Evolutionary conservation across 2,888 invertebrate species (phyloP), one percentile per base, ranked within the genome.

Genomic region (Drosophila meridionalis): DNA sequence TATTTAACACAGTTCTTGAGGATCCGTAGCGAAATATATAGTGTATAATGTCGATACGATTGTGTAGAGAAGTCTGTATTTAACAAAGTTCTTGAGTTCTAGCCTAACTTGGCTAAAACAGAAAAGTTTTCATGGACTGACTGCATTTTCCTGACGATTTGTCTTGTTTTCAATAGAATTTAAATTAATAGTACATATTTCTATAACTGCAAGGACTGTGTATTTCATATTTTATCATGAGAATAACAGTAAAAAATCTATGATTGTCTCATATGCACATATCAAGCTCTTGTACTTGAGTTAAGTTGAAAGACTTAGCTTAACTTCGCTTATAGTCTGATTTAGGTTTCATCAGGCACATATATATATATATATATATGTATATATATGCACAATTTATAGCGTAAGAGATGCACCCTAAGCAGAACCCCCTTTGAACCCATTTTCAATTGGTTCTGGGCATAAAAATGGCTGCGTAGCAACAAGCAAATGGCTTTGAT

Each of bases 391-490:
- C 12, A 7, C 2, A 34, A 34, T 34, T 34, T 34, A 5, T n/a
- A 6, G 14, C 14, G 40, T 14, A 2, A 40, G 14, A 14, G 38
- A 11, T 40, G 11, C 6, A 14, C 14, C 3, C n/a, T 40, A n/a
- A 40, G 14, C 14, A 36, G 9, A 34, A 40, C 3, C 43, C 4
- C 26, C 4, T 38, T 14, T 26, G 26, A 7, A n/a, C 12, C 34
- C 52, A 7, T 9, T 55, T 38, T 7, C 28, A 14, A 38, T 55
- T 36, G 36, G 53, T 28, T 4, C 38, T 12, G 14, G 1, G 5
- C 26, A 34, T 42, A 43, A 62, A 12, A 45, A 64, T 60, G 38
- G n/a, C 42, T 50, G 11, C 26, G 43, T 28, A 36, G 62, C 11
- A 34, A 43, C 14, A 42, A 42, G 34, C 2, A 14, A 43, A 62